Evolutionary conservation across 2,797 vertebrate genomes (phyloP), one percentile per base, ranked within the genome.

Genomic region (Amblyraja radiata): DNA sequence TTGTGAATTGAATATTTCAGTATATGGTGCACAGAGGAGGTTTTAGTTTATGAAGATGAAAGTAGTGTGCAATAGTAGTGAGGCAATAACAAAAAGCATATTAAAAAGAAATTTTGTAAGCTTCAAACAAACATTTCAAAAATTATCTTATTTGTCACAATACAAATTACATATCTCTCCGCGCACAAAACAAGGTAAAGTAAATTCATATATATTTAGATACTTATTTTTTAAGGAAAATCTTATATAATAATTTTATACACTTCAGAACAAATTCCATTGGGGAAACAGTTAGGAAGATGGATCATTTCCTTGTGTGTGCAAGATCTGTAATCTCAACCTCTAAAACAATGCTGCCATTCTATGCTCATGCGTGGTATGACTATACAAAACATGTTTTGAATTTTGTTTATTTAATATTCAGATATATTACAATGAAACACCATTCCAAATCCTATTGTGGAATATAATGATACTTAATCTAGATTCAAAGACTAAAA

Each of bases 371-470:
- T 65, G 16, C 16, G 25, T 63, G 83, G 61, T 14, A 65, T 86
- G 28, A 11, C 58, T 32, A 86, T 61, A 86, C 28, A 86, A 78
- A 78, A 78, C 32, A 39, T 5, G 6, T 39, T 79, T 78, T 79
- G 14, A 88, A 88, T 88, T n/a, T 18, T 63, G 61, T n/a, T 68
- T 68, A 88, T 13, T 84, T 61, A 84, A 88, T 68, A 32, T 88
- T 88, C 63, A 63, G 65, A 88, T 3, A 61, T n/a, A 61, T 61
- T 84, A 61, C 54, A 68, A 86, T 86, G 28, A 86, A 88, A 68
- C 23, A 88, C 9, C 8, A 21, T 10, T 88, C 14, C 63, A 88
- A 68, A 68, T 88, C 23, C 9, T 58, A 28, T 25, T 61, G 11
- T 83, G 23, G 36, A 39, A 61, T 25, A 58, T 28, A 54, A 58